Evolutionary conservation across 2,888 invertebrate species (phyloP).

Genomic region (Micoletzkya japonica): DNA sequence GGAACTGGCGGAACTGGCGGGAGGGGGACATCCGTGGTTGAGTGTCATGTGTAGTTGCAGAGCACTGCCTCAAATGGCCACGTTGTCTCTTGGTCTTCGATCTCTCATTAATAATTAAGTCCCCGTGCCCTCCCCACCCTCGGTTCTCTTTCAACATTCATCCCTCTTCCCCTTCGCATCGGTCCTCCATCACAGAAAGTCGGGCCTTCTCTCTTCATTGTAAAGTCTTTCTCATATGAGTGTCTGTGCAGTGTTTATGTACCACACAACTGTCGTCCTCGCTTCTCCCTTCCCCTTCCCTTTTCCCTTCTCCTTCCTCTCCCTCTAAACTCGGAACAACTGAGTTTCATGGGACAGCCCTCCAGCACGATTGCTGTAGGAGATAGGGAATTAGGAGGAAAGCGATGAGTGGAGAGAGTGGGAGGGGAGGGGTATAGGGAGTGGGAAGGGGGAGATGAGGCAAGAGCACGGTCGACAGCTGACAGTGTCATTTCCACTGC

Average conservation of each 20-base stretch:
- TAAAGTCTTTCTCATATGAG: conserved; percentile 29
- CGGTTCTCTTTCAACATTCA: neutral
- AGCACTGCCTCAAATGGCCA: conserved; percentile 40
- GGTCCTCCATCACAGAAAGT: neutral
- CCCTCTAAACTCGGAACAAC: neutral
- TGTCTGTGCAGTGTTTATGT: conserved; percentile 26
- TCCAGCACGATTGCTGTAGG: neutral
- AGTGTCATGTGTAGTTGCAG: conserved; percentile 50
- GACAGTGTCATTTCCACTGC: too few relatives aligned
- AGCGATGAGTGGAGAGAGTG: neutral
- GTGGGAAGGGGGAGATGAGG: neutral
- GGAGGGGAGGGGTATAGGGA: neutral
- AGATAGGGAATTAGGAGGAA: neutral
- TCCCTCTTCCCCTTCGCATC: neutral
- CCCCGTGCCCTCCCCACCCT: neutral
- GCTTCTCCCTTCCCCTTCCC: neutral
- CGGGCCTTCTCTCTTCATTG: conserved; percentile 12
- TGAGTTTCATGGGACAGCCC: conserved; percentile 6
- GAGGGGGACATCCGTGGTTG: conserved; percentile 51
- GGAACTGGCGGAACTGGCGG: conserved; percentile 29
- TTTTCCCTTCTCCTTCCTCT: neutral
- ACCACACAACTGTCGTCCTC: conserved; percentile 25
- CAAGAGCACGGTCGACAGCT: too few relatives aligned
- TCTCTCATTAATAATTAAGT: neutral
- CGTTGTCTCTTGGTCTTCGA: neutral